phyloP scores from a whole-genome alignment of 1,140 invertebrate genomes.

The Cyclina sinensis region DNA sequence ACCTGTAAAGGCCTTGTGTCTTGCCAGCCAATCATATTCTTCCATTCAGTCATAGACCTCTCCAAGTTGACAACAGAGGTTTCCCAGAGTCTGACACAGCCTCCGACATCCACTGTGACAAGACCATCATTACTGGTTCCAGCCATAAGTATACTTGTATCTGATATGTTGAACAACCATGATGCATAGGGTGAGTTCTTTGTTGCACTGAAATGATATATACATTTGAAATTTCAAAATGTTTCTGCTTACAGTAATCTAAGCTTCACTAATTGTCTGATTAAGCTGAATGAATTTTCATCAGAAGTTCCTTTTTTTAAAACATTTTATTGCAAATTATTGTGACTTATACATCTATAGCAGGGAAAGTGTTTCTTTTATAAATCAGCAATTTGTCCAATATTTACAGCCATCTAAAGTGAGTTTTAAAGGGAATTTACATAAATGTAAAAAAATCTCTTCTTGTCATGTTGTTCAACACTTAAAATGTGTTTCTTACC shows the following conservation, averaged over 20 bases:
- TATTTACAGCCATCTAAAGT: too few relatives aligned
- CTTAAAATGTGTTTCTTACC: constrained; percentile 86
- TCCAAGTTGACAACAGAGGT: constrained; percentile 87
- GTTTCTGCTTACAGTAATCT: too few relatives aligned
- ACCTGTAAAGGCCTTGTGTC: constrained; percentile 82
- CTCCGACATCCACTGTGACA: constrained; percentile 89
- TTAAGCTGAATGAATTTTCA: too few relatives aligned
- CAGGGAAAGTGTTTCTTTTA: too few relatives aligned
- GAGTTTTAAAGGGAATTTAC: too few relatives aligned
- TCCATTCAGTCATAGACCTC: constrained; percentile 87
- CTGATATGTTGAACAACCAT: constrained; percentile 81
- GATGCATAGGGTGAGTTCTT: constrained; percentile 80
- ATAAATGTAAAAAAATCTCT: too few relatives aligned
- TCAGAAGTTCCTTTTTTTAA: too few relatives aligned
- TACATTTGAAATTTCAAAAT: neutral
- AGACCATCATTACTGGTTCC: constrained; percentile 87
- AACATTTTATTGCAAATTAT: too few relatives aligned
- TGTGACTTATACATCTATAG: too few relatives aligned
- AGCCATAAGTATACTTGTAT: constrained; percentile 84
- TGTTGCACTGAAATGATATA: constrained; percentile 70
- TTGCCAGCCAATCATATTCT: constrained; percentile 86
- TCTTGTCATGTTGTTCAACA: too few relatives aligned
- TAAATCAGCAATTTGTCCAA: too few relatives aligned
- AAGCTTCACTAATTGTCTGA: too few relatives aligned
- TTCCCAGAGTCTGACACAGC: constrained; percentile 90